Evolutionary conservation across 2,113 vertebrate species (phyloP), one percentile per base, ranked within the genome.

Genomic region (Lepus americanus): DNA sequence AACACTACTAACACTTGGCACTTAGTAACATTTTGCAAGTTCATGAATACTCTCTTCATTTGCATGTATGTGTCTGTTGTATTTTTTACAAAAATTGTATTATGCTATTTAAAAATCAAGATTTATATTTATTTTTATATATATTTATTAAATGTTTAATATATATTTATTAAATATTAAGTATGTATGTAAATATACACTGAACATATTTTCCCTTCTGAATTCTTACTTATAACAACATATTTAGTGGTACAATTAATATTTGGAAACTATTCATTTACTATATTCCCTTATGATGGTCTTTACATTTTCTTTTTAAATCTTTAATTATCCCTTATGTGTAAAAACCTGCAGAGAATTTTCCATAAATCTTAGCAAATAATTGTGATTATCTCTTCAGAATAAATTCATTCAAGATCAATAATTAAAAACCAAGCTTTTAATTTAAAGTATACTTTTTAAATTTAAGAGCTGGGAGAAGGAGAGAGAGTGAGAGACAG

Each of bases 71-170:
- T 95, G 3, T 31, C 29, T 25, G 6, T 74, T 67, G 17, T 78
- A 87, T 49, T 74, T 70, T 83, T 92, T 51, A 82, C 6, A 61
- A 80, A 91, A 69, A 51, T 63, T 9, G 0, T 51, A 25, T 51
- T 49, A 6, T 53, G 61, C 16, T 49, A 13, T 53, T 66, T 83
- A 33, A 61, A 31, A 61, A 44, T 3, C 7, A 78, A 20, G 10
- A 36, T 92, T 78, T 95, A 1, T 49, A 76, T 69, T 81, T 81
- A 76, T 69, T 81, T 86, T 77, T 44, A 44, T 6, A 27, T 87
- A 53, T n/a, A 16, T 36, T 36, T 36, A 36, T 36, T 36, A 44
- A 44, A 44, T 44, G 39, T 44, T 44, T 44, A 44, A 44, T 44
- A 44, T 44, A 44, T 44, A 44, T 44, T 44, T 44, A 44, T 44